phyloP scores from a whole-genome alignment of 1,140 invertebrate species.

The Acyrthosiphon pisum region DNA sequence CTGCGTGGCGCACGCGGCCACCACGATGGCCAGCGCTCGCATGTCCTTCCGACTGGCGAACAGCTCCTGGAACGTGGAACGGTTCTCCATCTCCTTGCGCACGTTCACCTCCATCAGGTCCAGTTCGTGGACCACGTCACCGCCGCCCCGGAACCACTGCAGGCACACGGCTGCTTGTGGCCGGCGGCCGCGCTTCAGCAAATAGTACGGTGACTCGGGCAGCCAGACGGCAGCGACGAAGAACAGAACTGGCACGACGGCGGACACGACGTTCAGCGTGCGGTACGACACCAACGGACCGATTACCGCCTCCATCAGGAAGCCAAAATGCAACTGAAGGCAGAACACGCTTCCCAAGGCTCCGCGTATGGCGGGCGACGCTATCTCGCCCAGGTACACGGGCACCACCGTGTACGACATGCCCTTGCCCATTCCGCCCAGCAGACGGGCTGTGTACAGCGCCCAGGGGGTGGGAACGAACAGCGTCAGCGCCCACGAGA shows the following conservation, averaged over 20 bases:
- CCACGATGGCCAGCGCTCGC: conserved; percentile 71
- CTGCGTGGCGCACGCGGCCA: conserved; percentile 74
- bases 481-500: conserved; percentile 57
- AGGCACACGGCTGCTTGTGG: conserved; percentile 8
- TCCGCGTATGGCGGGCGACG: conserved; percentile 62
- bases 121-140: background rate
- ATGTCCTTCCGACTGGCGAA: conserved; percentile 60
- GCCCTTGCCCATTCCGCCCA: conserved; percentile 67
- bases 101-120: background rate
- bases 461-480: conserved; percentile 41
- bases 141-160: conserved; percentile 35
- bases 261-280: conserved; percentile 72
- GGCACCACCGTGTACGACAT: conserved; percentile 66
- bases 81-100: conserved; percentile 30
- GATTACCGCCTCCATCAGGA: conserved; percentile 77
- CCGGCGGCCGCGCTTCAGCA: background rate
- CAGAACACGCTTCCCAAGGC: conserved; percentile 18
- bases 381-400: conserved; percentile 72
- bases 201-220: conserved; percentile 83
- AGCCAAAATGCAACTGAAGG: conserved; percentile 70
- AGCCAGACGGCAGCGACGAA: conserved; percentile 74
- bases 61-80: conserved; percentile 55
- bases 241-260: conserved; percentile 70
- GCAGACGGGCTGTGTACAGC: conserved; percentile 70
- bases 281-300: conserved; percentile 77